A percentile compares a stretch with the other conserved stretches of the same genome.
Evolutionary conservation across 2,888 invertebrate genomes (phyloP).

Genomic region (Phragmatobia fuliginosa): DNA sequence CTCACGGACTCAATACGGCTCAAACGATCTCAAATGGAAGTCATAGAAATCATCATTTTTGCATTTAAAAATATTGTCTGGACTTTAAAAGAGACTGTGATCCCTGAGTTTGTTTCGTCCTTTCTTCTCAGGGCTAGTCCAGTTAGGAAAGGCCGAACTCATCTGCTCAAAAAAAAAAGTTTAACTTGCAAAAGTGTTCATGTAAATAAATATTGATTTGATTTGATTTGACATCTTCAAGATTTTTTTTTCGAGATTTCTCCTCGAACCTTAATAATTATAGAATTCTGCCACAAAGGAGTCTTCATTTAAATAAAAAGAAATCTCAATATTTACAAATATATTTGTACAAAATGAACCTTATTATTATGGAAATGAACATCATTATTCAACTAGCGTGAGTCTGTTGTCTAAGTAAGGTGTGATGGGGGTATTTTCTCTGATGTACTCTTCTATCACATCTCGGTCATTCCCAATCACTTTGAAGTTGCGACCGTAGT

Average conservation of each 20-base stretch:
- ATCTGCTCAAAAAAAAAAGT: too few species aligned
- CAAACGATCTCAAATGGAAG: background rate
- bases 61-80: too few species aligned
- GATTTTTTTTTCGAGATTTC: too few species aligned
- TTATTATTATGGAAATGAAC: constrained; percentile 4
- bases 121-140: too few species aligned
- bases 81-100: too few species aligned
- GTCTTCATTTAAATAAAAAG: background rate
- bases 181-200: too few species aligned
- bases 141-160: too few species aligned
- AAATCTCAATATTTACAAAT: constrained; percentile 7
- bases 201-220: too few species aligned
- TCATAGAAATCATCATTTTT: background rate
- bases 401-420: constrained; percentile 84
- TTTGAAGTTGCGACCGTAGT: constrained; percentile 71
- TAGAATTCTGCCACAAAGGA: background rate
- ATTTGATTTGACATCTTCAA: too few species aligned
- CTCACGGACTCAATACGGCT: too few species aligned
- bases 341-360: constrained; percentile 19
- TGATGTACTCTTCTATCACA: constrained; percentile 80
- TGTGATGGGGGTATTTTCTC: constrained; percentile 81
- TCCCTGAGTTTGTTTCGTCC: too few species aligned
- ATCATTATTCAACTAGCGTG: constrained; percentile 55
- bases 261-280: background rate
- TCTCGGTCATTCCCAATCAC: constrained; percentile 83